Evolutionary conservation across 1,140 invertebrate species (phyloP).

Genomic region (Bombus consobrinus): DNA sequence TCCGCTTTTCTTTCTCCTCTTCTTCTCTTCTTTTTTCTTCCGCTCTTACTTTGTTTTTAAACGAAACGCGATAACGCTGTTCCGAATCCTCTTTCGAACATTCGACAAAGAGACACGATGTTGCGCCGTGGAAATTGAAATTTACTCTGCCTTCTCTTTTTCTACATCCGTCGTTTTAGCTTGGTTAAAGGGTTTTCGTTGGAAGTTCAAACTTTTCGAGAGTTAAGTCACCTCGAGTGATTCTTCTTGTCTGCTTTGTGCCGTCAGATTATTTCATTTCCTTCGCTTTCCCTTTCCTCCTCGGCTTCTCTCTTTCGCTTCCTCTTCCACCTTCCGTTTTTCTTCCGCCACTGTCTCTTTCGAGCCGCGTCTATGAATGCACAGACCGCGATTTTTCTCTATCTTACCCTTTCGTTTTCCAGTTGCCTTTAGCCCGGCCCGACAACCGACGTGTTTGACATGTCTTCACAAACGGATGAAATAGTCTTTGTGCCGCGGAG

Average conservation of each 20-base stretch:
- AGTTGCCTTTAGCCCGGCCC: neutral
- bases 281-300: neutral
- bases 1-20: too few relatives aligned
- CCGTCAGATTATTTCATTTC: slow-evolving; percentile 29
- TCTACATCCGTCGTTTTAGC: neutral
- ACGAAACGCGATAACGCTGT: neutral
- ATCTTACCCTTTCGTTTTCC: neutral
- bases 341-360: slow-evolving; percentile 1
- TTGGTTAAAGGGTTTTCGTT: neutral
- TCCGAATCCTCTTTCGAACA: too few relatives aligned
- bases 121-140: neutral
- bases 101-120: neutral
- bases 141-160: neutral
- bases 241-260: neutral
- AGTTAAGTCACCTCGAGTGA: neutral
- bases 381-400: neutral
- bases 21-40: too few relatives aligned
- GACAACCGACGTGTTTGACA: neutral
- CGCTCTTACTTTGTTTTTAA: neutral
- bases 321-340: neutral
- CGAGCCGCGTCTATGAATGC: neutral
- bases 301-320: neutral
- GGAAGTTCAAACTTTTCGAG: neutral
- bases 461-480: neutral
- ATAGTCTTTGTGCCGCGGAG: neutral